A percentile compares a stretch with the other conserved stretches of the same genome.
Conservation (phyloP, 2,888 invertebrate genomes). For the Cryptocephalus moraei region DNA sequence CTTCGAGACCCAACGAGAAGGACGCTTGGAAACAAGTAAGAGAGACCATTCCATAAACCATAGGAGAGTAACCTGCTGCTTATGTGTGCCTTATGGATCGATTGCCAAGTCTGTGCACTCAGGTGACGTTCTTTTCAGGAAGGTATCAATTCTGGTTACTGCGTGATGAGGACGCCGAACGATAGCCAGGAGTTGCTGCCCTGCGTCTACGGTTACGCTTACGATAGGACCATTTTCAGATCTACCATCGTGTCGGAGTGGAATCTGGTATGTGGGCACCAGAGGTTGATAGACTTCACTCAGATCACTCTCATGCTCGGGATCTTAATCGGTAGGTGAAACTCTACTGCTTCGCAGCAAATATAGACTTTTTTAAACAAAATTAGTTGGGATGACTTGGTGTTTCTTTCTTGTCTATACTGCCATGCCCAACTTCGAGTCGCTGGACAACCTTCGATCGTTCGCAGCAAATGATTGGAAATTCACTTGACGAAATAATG, state of each 20-base stretch:
- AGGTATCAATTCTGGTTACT: slow-evolving; percentile 25
- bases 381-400: too few relatives aligned
- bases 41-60: too few relatives aligned
- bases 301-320: slow-evolving; percentile 55
- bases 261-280: slow-evolving; percentile 51
- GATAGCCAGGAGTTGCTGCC: slow-evolving; percentile 12
- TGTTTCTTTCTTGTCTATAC: too few relatives aligned
- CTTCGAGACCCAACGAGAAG: slow-evolving; percentile 19
- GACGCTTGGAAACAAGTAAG: slow-evolving; percentile 12
- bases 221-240: slow-evolving; percentile 46
- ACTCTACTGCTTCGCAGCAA: too few relatives aligned
- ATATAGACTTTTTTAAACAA: too few relatives aligned
- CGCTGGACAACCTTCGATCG: too few relatives aligned
- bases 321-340: slow-evolving; percentile 41
- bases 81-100: too few relatives aligned
- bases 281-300: slow-evolving; percentile 46
- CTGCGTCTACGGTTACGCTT: slow-evolving; percentile 38
- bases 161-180: slow-evolving; percentile 21
- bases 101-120: too few relatives aligned
- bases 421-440: too few relatives aligned
- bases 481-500: too few relatives aligned
- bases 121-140: slow-evolving; percentile 12
- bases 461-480: too few relatives aligned
- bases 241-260: slow-evolving; percentile 57
- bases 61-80: too few relatives aligned